These are phyloP conservation scores for Eriocheir sinensis DNA, from an alignment of 1,140 invertebrate species.

Conservation along the genomic window DNA sequence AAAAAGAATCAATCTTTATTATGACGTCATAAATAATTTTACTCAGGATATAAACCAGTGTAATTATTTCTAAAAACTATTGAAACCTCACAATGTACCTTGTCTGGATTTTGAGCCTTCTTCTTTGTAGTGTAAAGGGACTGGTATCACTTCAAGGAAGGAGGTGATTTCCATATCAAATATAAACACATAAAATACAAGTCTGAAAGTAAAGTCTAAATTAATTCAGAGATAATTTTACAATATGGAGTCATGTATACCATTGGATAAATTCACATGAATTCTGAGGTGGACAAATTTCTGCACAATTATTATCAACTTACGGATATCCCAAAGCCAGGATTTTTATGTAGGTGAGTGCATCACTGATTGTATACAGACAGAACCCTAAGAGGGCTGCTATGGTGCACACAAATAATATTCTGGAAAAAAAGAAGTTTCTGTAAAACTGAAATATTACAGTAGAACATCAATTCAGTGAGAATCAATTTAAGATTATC, in stretches of 20 bases:
- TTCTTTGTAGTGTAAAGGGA: conserved; percentile 67
- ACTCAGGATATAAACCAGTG: not conserved
- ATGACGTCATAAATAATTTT: not conserved
- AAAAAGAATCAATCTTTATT: not conserved
- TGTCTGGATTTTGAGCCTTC: conserved; percentile 65
- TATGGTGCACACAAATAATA: conserved; percentile 70
- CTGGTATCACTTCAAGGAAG: conserved; percentile 70
- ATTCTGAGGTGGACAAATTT: not conserved
- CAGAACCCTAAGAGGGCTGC: conserved; percentile 71
- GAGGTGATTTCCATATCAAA: conserved; percentile 75
- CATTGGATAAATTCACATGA: too few species aligned
- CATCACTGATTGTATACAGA: conserved; percentile 74
- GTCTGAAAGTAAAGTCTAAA: conserved; percentile 47
- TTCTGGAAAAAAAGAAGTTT: conserved; percentile 50
- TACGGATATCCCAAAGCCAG: conserved; percentile 76
- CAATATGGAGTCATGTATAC: not conserved
- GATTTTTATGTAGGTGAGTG: conserved; percentile 77
- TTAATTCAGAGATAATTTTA: not conserved
- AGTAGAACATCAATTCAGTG: too few species aligned
- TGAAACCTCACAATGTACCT: conserved; percentile 16
- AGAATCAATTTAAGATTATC: too few species aligned
- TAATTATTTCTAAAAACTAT: not conserved
- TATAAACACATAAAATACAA: conserved; percentile 75
- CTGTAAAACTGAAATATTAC: not conserved
- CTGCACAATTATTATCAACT: conserved; percentile 38